A percentile compares a stretch with the other conserved stretches of the same genome.
These are phyloP conservation scores for Henicopernis longicauda DNA, from an alignment of 2,113 vertebrate species.

Conservation along the genomic window DNA sequence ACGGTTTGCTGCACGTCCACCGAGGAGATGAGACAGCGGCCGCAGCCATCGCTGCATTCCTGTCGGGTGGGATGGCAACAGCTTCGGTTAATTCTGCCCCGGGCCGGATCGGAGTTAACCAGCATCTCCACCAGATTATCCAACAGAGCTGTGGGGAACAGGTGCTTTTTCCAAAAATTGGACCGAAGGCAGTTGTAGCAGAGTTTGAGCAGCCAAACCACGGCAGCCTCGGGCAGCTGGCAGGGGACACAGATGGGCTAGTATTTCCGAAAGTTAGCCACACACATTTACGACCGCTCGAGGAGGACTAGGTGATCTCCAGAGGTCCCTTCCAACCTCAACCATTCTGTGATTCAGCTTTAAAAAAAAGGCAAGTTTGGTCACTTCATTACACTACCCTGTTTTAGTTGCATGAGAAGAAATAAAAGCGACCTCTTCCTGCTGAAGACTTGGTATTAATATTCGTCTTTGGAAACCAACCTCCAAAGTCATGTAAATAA, in stretches of 20 bases:
- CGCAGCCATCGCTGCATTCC: rapidly evolving
- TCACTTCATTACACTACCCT: not conserved
- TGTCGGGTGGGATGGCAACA: not conserved
- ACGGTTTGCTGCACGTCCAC: not conserved
- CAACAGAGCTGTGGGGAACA: not conserved
- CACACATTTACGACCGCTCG: rapidly evolving
- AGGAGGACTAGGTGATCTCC: not conserved
- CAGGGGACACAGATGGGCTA: not conserved
- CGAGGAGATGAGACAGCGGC: not conserved
- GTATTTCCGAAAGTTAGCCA: not conserved
- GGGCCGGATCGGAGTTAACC: not conserved
- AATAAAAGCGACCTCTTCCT: not conserved
- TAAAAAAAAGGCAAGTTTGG: not conserved
- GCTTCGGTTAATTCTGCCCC: not conserved
- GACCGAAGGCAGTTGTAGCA: not conserved
- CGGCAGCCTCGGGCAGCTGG: not conserved
- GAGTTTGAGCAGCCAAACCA: not conserved
- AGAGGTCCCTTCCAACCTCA: not conserved
- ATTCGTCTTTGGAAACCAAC: not conserved
- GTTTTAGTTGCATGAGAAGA: not conserved
- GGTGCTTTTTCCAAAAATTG: rapidly evolving
- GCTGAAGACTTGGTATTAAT: not conserved
- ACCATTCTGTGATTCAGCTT: not conserved
- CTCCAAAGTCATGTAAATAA: not conserved
- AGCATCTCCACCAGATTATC: not conserved